Conservation (phyloP, 2,113 vertebrate species). For the Sinocyclocheilus anshuiensis region DNA sequence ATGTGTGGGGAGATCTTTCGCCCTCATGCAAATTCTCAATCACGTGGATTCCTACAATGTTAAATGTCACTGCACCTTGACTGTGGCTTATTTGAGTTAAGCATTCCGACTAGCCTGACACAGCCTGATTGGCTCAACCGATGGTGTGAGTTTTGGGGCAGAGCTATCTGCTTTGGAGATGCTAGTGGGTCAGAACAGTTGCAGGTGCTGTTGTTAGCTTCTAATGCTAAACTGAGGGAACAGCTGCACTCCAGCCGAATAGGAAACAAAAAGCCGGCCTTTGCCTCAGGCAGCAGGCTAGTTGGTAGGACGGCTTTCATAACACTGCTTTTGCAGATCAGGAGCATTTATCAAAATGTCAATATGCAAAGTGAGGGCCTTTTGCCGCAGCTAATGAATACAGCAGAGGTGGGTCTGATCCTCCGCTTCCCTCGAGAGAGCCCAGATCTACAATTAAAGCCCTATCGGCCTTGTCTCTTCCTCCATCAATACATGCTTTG, state of each 20-base stretch:
- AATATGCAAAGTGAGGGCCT: constrained; percentile 31
- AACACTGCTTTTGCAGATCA: constrained; percentile 17
- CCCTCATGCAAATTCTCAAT: too few species aligned
- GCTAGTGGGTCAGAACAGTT: neutral
- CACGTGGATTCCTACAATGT: too few species aligned
- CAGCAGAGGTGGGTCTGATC: constrained; percentile 30
- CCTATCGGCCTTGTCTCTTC: constrained; percentile 17
- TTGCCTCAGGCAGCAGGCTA: constrained; percentile 11
- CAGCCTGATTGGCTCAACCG: neutral
- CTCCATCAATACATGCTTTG: constrained; percentile 42
- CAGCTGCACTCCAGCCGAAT: neutral
- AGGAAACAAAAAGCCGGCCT: neutral
- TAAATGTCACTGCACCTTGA: neutral
- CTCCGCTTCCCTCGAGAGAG: constrained; percentile 13
- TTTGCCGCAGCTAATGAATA: constrained; percentile 45
- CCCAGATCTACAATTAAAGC: constrained; percentile 31
- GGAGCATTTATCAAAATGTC: constrained; percentile 44
- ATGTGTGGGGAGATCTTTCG: too few species aligned
- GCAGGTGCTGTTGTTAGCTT: neutral
- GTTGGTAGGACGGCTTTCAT: constrained; percentile 11
- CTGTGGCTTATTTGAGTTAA: neutral
- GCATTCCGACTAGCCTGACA: neutral
- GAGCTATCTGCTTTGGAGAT: neutral
- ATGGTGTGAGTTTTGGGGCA: neutral
- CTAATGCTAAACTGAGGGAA: neutral